Evolutionary conservation across 2,888 invertebrate genomes (phyloP), one percentile per base, ranked within the genome.

Genomic region (Argyra leucocephala): DNA sequence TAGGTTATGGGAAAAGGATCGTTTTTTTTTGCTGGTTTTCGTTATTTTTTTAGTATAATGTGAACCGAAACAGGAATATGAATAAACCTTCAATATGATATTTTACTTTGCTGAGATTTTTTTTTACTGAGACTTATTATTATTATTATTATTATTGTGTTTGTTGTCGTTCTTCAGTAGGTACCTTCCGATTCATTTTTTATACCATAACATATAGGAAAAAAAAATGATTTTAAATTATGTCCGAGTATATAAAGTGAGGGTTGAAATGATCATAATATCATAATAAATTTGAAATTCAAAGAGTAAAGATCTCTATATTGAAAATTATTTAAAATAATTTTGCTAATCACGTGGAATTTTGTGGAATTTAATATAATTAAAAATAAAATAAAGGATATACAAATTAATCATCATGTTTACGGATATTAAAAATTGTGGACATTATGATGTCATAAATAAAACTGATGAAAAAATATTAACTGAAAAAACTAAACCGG

Each of bases 1-100:
- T 48, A 48, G 48, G 48, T 48, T 48, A 48, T 48, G 48, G 48
- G 48, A 48, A 48, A 48, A 48, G 48, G 48, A 48, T 48, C 48
- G 48, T 48, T 48, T 48, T 48, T 48, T 48, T 12, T 48, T 15
- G 15, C 18, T 48, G 1, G 1, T 48, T 48, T 48, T 18, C 18
- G 2, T 48, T 48, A 18, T 15, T 48, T 31, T 48, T 6, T 18
- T 18, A 48, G 5, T 15, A 48, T 48, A 12, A 48, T 48, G n/a
- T 48, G 48, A n/a, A 48, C 48, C 48, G 5, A 18, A 48, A 48
- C 15, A 48, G 48, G 48, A 48, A 48, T 48, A 48, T 48, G 48
- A 48, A 31, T 48, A 15, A 18, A 48, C 48, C 48, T 48, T 48
- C 10, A 48, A 48, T 48, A 12, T 48, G 37, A 10, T 37, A 9